phyloP scores from a whole-genome alignment of 2,888 invertebrate species.

The Keiferia lycopersicella region DNA sequence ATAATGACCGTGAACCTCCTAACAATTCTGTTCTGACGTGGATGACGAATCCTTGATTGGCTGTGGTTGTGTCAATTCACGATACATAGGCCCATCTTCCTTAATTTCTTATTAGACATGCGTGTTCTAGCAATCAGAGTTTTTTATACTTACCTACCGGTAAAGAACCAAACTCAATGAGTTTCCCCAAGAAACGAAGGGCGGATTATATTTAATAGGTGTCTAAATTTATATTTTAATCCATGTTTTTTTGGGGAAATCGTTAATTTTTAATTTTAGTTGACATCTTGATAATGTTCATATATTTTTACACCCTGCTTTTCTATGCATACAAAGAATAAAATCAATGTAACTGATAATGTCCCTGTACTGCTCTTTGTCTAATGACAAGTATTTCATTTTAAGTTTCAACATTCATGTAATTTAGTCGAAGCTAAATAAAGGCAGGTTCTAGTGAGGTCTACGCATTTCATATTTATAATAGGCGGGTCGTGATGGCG shows the following conservation, averaged over 20 bases:
- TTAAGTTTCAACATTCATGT: slow-evolving; percentile 17
- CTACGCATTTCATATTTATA: slow-evolving; percentile 24
- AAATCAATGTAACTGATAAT: neutral
- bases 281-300: too few species aligned
- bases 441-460: slow-evolving; percentile 15
- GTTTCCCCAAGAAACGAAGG: too few species aligned
- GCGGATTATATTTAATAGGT: too few species aligned
- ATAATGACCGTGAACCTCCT: slow-evolving; percentile 65
- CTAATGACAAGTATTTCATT: neutral
- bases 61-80: slow-evolving; percentile 24
- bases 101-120: slow-evolving; percentile 18
- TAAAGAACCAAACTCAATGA: too few species aligned
- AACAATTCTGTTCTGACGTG: slow-evolving; percentile 47
- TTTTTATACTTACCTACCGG: too few species aligned
- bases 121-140: neutral
- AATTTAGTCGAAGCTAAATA: slow-evolving; percentile 24
- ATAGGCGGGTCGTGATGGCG: slow-evolving; percentile 44
- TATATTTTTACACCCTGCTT: too few species aligned
- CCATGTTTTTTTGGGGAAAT: too few species aligned
- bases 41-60: slow-evolving; percentile 46
- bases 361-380: neutral
- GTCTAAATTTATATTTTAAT: too few species aligned
- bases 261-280: too few species aligned
- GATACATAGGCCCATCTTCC: slow-evolving; percentile 28
- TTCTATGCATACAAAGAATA: too few species aligned